Base-by-base conservation (phyloP, 2,113 vertebrate genomes). In the Melanotaenia duboulayi region DNA sequence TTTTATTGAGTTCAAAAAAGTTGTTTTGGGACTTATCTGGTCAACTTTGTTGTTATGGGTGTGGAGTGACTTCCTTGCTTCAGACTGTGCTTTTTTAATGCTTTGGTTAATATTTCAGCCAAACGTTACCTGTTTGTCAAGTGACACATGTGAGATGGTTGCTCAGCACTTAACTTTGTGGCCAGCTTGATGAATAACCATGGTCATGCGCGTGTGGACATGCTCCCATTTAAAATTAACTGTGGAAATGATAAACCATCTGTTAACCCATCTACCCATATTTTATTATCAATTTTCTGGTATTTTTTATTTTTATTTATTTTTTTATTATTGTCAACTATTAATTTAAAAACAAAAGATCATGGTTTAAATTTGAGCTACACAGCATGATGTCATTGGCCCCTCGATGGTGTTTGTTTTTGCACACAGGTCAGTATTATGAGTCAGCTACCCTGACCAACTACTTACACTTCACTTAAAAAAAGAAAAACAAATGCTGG, bases 41-140 rank as follows among this genome's bases (percentile, higher is more conserved):
- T 2, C 8, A 62, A 16, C 46, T 64, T 46, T 24, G 4, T 25
- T 60, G 54, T 5, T 0, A 3, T 71, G 80, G 74, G 82, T 77
- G 87, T 77, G 85, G 80, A 46, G 56, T n/a, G 35, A 61, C 51
- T 40, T 32, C 13, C n/a, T 20, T 40, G 65, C 0, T 48, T 46
- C 24, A 32, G 4, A 23, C 17, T 23, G 11, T n/a, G 16, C 7
- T 7, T 20, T 61, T 65, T 4, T 11, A 2, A n/a, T 12, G 19
- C 24, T 16, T 19, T 22, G 37, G 37, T 63, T 40, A 17, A 6
- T 51, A 52, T 57, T 37, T 65, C 10, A 66, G n/a, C 9, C n/a
- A 17, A 25, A 77, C 19, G 56, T 83, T 83, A 90, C 75, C 52
- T 87, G 85, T 77, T 71, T 54, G 16, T 80, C 78, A 78, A 55